These are phyloP conservation scores for Pagrus major DNA, from an alignment of 2,113 vertebrate genomes.

Conservation along the genomic window DNA sequence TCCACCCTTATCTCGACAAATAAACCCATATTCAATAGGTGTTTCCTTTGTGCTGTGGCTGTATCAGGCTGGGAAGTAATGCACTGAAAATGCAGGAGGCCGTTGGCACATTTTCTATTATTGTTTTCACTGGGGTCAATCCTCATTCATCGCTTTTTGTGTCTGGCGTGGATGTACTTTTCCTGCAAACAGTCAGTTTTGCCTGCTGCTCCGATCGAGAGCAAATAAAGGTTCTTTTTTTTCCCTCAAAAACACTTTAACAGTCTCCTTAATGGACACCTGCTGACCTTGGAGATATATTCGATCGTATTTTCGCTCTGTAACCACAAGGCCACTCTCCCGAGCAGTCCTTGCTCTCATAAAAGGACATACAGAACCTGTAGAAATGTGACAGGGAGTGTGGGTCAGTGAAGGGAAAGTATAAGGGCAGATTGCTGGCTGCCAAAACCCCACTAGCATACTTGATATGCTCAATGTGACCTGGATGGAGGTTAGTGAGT, in stretches of 20 bases:
- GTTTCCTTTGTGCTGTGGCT: constrained; percentile 31
- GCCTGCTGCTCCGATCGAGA: neutral
- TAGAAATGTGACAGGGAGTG: neutral
- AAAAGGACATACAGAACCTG: neutral
- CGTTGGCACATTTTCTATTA: constrained; percentile 7
- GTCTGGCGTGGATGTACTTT: neutral
- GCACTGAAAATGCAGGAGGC: constrained; percentile 17
- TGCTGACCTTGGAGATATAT: neutral
- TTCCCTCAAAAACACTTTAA: neutral
- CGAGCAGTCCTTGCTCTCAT: neutral
- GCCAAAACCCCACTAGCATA: constrained; percentile 27
- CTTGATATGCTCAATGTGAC: constrained; percentile 48
- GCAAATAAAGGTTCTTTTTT: neutral
- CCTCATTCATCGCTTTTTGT: constrained; percentile 11
- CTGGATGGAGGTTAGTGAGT: constrained; percentile 39
- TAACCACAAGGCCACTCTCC: neutral
- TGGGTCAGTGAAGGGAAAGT: constrained; percentile 21
- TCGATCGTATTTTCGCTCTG: neutral
- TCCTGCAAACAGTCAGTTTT: neutral
- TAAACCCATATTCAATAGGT: constrained; percentile 34
- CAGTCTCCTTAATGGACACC: constrained; percentile 1
- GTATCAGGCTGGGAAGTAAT: neutral
- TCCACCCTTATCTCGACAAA: constrained; percentile 29
- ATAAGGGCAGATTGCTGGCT: constrained; percentile 9
- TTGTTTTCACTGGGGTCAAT: constrained; percentile 23